Conservation (phyloP, 2,888 invertebrate genomes). For the Agrilus biguttatus region DNA sequence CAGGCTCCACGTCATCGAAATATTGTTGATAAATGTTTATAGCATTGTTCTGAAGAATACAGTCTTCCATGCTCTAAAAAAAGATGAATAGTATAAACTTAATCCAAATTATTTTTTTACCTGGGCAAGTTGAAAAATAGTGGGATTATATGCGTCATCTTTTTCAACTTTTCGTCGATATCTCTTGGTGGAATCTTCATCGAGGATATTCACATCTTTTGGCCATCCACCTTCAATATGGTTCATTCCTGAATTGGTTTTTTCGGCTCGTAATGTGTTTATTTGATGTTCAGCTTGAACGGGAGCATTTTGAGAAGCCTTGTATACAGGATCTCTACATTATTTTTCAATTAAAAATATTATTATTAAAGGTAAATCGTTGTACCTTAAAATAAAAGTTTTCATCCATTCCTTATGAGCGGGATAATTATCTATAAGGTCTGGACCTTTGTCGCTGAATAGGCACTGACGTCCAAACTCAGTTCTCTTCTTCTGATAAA, state of each 20-base stretch:
- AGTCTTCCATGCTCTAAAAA: slow-evolving; percentile 68
- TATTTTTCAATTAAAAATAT: too few species aligned
- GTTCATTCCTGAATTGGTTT: slow-evolving; percentile 59
- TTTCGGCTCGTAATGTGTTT: slow-evolving; percentile 53
- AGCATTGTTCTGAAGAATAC: slow-evolving; percentile 84
- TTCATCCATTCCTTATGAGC: slow-evolving; percentile 35
- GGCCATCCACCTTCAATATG: slow-evolving; percentile 96
- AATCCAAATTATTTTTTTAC: slow-evolving; percentile 18
- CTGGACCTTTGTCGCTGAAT: slow-evolving; percentile 54
- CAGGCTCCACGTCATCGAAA: slow-evolving; percentile 61
- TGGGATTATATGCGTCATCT: slow-evolving; percentile 71
- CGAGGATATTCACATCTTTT: slow-evolving; percentile 76
- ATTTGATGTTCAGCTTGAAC: slow-evolving; percentile 48
- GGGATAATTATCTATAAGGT: slow-evolving; percentile 47
- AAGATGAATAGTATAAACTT: slow-evolving; percentile 11
- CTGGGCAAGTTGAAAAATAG: slow-evolving; percentile 58
- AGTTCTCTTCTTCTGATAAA: slow-evolving; percentile 53
- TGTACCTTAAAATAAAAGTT: slow-evolving; percentile 19
- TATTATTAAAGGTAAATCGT: too few species aligned
- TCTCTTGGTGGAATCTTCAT: slow-evolving; percentile 73
- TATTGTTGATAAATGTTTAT: slow-evolving; percentile 86
- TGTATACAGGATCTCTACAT: slow-evolving; percentile 44
- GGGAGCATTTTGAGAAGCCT: slow-evolving; percentile 46
- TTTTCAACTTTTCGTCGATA: slow-evolving; percentile 87
- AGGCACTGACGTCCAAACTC: slow-evolving; percentile 57